These are phyloP conservation scores for Drosophila bifasciata DNA, from an alignment of 1,140 invertebrate genomes.

Conservation along the genomic window DNA sequence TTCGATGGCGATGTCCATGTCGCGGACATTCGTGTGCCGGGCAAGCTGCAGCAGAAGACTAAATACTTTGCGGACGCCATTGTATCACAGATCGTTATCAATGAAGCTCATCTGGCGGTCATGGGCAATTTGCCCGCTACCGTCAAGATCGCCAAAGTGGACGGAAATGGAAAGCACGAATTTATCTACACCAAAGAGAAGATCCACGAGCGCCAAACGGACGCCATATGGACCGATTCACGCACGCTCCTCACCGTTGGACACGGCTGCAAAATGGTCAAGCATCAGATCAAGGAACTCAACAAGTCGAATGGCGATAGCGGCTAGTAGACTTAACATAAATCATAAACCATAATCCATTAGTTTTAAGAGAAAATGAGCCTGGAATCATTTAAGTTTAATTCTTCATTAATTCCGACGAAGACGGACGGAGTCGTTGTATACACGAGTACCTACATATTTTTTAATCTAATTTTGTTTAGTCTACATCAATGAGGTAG, in stretches of 20 bases:
- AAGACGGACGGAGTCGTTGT: no score
- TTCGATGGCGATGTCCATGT: slow-evolving; percentile 64
- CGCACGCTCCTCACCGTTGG: slow-evolving; percentile 60
- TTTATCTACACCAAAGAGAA: slow-evolving; percentile 51
- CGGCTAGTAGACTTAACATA: no score
- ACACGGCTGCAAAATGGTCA: slow-evolving; percentile 54
- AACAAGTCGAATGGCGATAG: no score
- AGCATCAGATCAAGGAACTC: slow-evolving; percentile 26
- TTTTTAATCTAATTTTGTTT: no score
- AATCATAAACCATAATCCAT: no score
- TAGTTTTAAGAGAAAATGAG: no score
- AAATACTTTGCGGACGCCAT: slow-evolving; percentile 38
- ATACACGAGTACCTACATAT: no score
- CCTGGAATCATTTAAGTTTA: no score
- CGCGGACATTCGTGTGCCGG: slow-evolving; percentile 56
- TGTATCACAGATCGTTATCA: slow-evolving; percentile 39
- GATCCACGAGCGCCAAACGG: slow-evolving; percentile 51
- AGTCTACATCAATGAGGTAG: no score
- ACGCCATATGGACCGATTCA: slow-evolving; percentile 54
- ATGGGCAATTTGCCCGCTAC: slow-evolving; percentile 55
- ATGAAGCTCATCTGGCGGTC: slow-evolving; percentile 52
- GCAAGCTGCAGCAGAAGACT: slow-evolving; percentile 28
- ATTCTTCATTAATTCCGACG: no score
- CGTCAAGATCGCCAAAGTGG: slow-evolving; percentile 47
- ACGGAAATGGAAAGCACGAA: slow-evolving; percentile 5